Conservation (phyloP, 2,888 invertebrate species). For the Drosophila formosana region DNA sequence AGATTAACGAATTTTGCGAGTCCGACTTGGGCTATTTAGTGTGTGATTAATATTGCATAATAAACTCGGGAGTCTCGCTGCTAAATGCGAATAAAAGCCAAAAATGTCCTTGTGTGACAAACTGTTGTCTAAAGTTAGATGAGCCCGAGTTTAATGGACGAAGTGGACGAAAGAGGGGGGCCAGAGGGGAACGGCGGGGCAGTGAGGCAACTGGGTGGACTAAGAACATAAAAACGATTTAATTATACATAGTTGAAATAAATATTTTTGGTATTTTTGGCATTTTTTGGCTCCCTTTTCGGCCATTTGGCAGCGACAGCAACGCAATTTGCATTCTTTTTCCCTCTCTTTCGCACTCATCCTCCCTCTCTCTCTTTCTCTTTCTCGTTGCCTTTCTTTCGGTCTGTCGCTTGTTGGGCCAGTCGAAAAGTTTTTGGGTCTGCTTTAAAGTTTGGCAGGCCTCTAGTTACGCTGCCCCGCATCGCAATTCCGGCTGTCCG, state of each 20-base stretch:
- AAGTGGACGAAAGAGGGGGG: background rate
- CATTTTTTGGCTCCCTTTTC: constrained; percentile 56
- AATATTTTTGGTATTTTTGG: constrained; percentile 58
- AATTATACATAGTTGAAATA: constrained; percentile 64
- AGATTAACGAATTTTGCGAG: background rate
- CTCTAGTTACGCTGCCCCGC: constrained; percentile 27
- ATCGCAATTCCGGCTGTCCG: background rate
- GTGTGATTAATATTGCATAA: constrained; percentile 20
- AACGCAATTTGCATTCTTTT: constrained; percentile 54
- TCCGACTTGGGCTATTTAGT: background rate
- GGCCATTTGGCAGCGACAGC: constrained; percentile 60
- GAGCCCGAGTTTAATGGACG: constrained; percentile 48
- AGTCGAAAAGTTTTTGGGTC: constrained; percentile 54
- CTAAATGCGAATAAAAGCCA: constrained; percentile 11
- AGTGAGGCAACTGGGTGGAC: constrained; percentile 5
- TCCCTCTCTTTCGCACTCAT: background rate
- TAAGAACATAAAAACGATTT: constrained; percentile 56
- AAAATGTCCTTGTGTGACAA: constrained; percentile 51
- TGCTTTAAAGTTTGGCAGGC: constrained; percentile 69
- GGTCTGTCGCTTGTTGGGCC: constrained; percentile 10
- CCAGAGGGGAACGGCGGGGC: background rate
- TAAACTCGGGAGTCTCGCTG: background rate
- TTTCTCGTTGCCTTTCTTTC: background rate
- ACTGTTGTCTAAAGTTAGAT: constrained; percentile 42
- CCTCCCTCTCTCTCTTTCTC: background rate